These are phyloP conservation scores for Cinara cedri DNA, from an alignment of 2,888 invertebrate species.

Conservation along the genomic window DNA sequence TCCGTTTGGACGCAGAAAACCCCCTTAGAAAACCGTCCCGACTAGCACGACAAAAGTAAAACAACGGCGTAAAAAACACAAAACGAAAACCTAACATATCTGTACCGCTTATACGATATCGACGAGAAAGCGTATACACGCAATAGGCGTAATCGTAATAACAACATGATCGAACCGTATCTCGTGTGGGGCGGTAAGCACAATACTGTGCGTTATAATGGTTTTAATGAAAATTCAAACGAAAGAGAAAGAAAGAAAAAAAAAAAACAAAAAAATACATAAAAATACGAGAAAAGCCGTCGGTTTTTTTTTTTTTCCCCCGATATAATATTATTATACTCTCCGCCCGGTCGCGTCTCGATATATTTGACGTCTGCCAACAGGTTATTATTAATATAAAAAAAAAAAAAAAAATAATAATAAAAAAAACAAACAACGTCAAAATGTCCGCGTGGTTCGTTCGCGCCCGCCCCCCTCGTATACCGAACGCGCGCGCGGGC, in stretches of 20 bases:
- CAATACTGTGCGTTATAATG: too few relatives aligned
- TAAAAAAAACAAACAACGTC: constrained; percentile 49
- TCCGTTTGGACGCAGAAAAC: too few relatives aligned
- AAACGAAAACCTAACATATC: too few relatives aligned
- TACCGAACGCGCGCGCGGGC: background rate
- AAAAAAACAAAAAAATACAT: too few relatives aligned
- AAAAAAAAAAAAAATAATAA: constrained; percentile 11
- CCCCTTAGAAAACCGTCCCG: too few relatives aligned
- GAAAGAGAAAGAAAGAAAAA: too few relatives aligned
- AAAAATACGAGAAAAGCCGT: background rate
- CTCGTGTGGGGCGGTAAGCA: too few relatives aligned
- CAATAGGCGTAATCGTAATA: too few relatives aligned
- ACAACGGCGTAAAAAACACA: too few relatives aligned
- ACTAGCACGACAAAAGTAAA: too few relatives aligned
- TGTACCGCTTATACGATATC: background rate
- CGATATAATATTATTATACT: background rate
- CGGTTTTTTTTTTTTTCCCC: background rate
- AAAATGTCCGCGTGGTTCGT: constrained; percentile 49
- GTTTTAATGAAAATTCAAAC: too few relatives aligned
- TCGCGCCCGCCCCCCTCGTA: constrained; percentile 38
- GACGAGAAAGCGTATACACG: too few relatives aligned
- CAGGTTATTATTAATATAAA: constrained; percentile 37
- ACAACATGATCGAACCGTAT: constrained; percentile 30
- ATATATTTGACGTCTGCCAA: constrained; percentile 50
- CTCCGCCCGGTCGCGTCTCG: background rate